A percentile compares a stretch with the other conserved stretches of the same genome.
These are phyloP conservation scores for Hyles euphorbiae DNA, from an alignment of 1,140 invertebrate genomes.

Conservation along the genomic window DNA sequence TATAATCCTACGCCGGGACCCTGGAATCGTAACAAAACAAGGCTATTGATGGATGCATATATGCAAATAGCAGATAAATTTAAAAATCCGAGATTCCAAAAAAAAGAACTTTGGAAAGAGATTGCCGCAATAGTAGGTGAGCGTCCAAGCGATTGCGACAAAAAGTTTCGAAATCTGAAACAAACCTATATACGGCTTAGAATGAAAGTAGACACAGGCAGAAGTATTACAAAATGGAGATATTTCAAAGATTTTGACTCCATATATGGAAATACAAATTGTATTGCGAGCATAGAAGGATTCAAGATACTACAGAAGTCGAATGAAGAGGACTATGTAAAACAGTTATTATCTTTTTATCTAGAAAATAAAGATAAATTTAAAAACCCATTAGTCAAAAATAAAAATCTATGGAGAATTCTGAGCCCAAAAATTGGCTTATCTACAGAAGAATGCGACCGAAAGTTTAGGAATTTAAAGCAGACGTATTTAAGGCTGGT, in stretches of 20 bases:
- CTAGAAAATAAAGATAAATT: slow-evolving; percentile 62
- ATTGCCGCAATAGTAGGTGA: slow-evolving; percentile 51
- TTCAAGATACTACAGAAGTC: slow-evolving; percentile 9
- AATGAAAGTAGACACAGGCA: slow-evolving; percentile 39
- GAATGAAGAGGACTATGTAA: slow-evolving; percentile 49
- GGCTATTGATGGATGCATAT: slow-evolving; percentile 51
- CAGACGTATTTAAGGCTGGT: slow-evolving; percentile 60
- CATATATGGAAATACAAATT: slow-evolving; percentile 41
- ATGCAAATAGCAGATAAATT: slow-evolving; percentile 55
- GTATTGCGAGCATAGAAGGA: slow-evolving; percentile 1
- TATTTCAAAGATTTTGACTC: slow-evolving; percentile 63
- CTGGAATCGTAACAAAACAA: slow-evolving; percentile 57
- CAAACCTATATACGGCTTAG: slow-evolving; percentile 61
- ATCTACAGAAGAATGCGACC: slow-evolving; percentile 56
- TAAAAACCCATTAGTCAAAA: slow-evolving; percentile 47
- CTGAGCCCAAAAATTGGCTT: slow-evolving; percentile 47
- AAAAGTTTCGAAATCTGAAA: slow-evolving; percentile 66
- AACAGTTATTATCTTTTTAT: slow-evolving; percentile 48
- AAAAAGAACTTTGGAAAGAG: slow-evolving; percentile 67
- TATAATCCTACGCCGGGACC: slow-evolving; percentile 46
- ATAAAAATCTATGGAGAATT: slow-evolving; percentile 51
- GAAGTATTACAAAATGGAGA: slow-evolving; percentile 55
- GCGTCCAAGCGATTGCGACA: slow-evolving; percentile 49
- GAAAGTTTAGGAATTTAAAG: slow-evolving; percentile 66
- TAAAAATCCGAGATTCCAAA: slow-evolving; percentile 53